Percentiles rank a stretch among this genome's conserved stretches.
phyloP scores from a whole-genome alignment of 2,113 vertebrate genomes.

The Scalopus aquaticus region DNA sequence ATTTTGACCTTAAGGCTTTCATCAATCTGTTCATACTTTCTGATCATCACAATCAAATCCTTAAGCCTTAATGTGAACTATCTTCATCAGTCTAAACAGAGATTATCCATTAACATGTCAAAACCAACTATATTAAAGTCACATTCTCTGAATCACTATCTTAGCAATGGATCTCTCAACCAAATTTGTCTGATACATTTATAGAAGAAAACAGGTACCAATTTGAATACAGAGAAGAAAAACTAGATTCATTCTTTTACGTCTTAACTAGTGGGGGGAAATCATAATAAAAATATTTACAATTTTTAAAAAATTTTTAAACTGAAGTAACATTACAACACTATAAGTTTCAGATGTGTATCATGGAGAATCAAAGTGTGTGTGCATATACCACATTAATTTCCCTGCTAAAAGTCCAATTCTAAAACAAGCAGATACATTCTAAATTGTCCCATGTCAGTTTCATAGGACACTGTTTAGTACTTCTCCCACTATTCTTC shows the following conservation, averaged over 20 bases:
- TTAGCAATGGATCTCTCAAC: neutral
- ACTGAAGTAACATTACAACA: too few species aligned
- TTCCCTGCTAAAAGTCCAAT: too few species aligned
- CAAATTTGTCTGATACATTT: neutral
- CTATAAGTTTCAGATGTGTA: too few species aligned
- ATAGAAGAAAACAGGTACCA: neutral
- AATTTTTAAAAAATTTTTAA: neutral
- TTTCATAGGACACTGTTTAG: neutral
- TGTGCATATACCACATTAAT: neutral
- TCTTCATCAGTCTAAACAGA: slow-evolving; percentile 42
- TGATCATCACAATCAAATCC: neutral
- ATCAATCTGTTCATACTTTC: neutral
- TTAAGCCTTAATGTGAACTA: neutral
- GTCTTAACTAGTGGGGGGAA: neutral
- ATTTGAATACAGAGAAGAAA: neutral
- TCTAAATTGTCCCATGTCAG: neutral
- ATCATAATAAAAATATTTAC: neutral
- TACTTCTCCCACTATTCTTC: neutral
- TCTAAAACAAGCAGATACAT: neutral
- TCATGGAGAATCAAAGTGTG: too few species aligned
- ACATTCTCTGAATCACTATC: neutral
- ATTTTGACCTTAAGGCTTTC: neutral
- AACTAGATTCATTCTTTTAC: neutral
- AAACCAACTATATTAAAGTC: neutral
- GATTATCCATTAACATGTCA: slow-evolving; percentile 19